These are phyloP conservation scores for Streptopelia turtur DNA, from an alignment of 2,797 vertebrate species.

Conservation along the genomic window DNA sequence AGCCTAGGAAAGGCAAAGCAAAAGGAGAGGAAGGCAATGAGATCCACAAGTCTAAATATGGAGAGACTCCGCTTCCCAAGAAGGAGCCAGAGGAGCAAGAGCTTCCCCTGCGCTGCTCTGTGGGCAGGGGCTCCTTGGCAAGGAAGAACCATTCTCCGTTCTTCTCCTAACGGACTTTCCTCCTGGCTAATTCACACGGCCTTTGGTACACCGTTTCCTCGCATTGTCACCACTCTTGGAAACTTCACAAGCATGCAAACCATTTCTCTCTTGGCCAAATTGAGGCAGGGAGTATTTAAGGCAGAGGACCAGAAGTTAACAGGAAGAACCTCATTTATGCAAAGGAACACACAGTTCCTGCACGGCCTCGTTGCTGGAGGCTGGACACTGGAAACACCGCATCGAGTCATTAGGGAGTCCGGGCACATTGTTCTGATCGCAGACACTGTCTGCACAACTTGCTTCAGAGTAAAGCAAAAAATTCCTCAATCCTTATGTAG, in stretches of 20 bases:
- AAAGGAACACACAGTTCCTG: constrained; percentile 33
- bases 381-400: not conserved
- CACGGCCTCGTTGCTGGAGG: not conserved
- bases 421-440: not conserved
- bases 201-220: constrained; percentile 5
- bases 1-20: not conserved
- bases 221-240: constrained; percentile 49
- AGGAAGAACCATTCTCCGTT: not conserved
- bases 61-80: not conserved
- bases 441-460: not conserved
- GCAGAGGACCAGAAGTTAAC: not conserved
- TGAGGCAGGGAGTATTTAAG: not conserved
- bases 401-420: not conserved
- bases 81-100: not conserved
- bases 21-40: not conserved
- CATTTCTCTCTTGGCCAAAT: not conserved
- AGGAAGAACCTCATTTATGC: constrained; percentile 41
- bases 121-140: not conserved
- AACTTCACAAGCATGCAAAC: not conserved
- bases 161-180: not conserved
- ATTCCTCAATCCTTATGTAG: not conserved
- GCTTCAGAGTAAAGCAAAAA: not conserved
- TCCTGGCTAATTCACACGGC: constrained; percentile 5
- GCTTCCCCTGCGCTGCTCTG: rapidly evolving
- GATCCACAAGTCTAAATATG: not conserved